Conservation (phyloP, 1,140 invertebrate genomes). For the Philotrypesis tridentata region DNA sequence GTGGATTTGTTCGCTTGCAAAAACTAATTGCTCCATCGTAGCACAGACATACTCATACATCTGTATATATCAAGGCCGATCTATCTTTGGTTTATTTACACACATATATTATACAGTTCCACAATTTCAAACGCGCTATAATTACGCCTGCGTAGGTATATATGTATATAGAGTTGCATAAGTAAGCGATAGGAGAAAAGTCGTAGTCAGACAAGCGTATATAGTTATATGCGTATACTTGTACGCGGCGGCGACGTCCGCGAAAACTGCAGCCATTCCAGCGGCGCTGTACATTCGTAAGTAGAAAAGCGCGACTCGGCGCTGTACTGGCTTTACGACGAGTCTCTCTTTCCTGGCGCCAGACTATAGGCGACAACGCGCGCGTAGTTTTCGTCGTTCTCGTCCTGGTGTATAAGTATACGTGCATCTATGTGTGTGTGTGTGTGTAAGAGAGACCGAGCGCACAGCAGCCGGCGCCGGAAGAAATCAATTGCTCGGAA, state of each 20-base stretch:
- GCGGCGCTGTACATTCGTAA: no score
- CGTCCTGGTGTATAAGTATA: not conserved
- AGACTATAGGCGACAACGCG: conserved; percentile 26
- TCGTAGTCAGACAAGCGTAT: not conserved
- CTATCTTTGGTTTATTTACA: no score
- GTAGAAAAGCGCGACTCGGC: not conserved
- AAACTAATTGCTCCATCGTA: not conserved
- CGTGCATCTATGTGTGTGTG: not conserved
- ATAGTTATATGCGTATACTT: no score
- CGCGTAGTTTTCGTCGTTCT: not conserved
- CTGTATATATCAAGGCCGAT: not conserved
- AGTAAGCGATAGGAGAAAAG: not conserved
- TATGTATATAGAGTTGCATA: no score
- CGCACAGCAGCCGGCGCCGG: conserved; percentile 27
- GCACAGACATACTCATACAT: no score
- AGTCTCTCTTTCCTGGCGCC: conserved; percentile 32
- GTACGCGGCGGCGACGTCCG: no score
- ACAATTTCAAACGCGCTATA: not conserved
- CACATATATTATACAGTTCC: not conserved
- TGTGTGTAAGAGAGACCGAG: no score
- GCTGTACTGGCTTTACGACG: not conserved
- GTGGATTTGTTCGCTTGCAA: not conserved
- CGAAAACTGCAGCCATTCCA: not conserved
- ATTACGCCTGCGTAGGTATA: not conserved
- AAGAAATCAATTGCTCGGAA: conserved; percentile 45